Evolutionary conservation across 2,888 invertebrate genomes (phyloP), one percentile per base, ranked within the genome.

Genomic region (Cephus spinipes): DNA sequence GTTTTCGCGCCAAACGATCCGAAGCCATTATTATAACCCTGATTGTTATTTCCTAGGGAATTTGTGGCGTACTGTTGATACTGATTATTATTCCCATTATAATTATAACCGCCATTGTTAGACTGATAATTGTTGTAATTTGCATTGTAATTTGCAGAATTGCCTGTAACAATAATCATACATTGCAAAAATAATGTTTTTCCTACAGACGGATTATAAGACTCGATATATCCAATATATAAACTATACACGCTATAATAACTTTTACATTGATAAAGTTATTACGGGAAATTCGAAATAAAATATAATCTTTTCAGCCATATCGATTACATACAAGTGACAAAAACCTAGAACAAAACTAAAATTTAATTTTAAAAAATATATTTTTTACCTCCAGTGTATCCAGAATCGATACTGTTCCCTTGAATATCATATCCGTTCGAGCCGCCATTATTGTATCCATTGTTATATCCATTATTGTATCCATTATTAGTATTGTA

Each of bases 401-500:
- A 88, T 75, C 82, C 82, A 15, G 36, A 74, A 73, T 81, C 85
- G 68, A 77, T 73, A 73, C 81, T 84, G 77, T 85, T 88, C 15
- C 83, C 83, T 68, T 82, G 80, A 71, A 75, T 79, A 3, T 69
- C 69, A 69, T 81, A 80, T 40, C 82, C 81, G 79, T 85, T 84
- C 6, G 40, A 40, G 1, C 40, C 40, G 76, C 73, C 73, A 69
- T 79, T 75, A 55, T 68, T 35, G 35, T 76, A 80, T 32, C 80
- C 69, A 79, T 86, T 85, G 80, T 85, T 83, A 33, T 82, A 81
- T 69, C 84, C 85, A 85, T 86, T 90, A 87, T 86, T 91, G 81
- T 86, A 90, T 85, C 88, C 92, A 88, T 82, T 85, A 40, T 88
- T 86, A 71, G 88, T 90, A 73, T 88, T 89, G 78, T 93, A 93